Base-by-base conservation (phyloP, 2,113 vertebrate genomes). In the Porphyrio hochstetteri region DNA sequence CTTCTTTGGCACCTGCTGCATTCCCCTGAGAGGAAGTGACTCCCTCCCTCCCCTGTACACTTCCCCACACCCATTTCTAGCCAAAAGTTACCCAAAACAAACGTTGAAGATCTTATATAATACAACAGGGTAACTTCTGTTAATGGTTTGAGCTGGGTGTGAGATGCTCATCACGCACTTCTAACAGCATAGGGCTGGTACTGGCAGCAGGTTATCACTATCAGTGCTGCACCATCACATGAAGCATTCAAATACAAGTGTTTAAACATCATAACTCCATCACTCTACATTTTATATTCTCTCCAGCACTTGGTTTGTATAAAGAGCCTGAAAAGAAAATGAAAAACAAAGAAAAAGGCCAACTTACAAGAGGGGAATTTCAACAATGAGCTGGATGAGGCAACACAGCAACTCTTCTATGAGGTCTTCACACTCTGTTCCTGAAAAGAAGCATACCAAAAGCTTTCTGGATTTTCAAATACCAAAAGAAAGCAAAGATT, bases 361-460 rank as follows among this genome's bases (percentile, higher is more conserved):
- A 77, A 99, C 99, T 99, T 97, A 99, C 99, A 99, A 95, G 74
- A 99, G 98, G 14, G 99, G 99, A 82, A 99, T 98, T 96, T 99
- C 99, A 70, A 99, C 99, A 77, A 99, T 99, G 91, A 99, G 98
- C 96, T 99, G 98, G 83, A 99, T 98, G 71, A 99, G 98, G 97
- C 99, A 99, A 94, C 98, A 99, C 72, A 99, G 96, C 95, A 99
- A 83, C 88, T 99, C 99, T 97, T 99, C 99, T 42, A 99, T 97
- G 85, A 99, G 99, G 94, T 99, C 99, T 97, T 99, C 99, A 35
- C 97, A 96, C 31, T 98, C 98, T 4, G 94, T 64, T 94, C 98
- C 99, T 99, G 93, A 67, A 97, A 95, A 48, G 59, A 82, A 97
- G 13, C 82, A 82, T 11, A 93, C 5, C 3, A 90, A 90, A 84